These are phyloP conservation scores for Arnoldichthys spilopterus DNA, from an alignment of 2,797 vertebrate genomes.

Conservation along the genomic window DNA sequence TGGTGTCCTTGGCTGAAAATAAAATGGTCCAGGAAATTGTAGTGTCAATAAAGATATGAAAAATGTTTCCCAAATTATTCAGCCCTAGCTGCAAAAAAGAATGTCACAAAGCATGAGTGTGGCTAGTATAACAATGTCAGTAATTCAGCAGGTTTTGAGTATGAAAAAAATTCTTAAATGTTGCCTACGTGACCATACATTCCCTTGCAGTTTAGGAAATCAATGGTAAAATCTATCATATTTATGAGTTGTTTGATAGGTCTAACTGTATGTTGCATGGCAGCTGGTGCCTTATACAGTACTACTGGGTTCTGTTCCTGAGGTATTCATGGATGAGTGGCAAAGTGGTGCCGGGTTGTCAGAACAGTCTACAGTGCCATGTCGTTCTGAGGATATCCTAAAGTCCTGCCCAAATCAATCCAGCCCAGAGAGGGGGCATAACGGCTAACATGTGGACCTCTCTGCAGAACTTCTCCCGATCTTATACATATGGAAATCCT, in stretches of 20 bases:
- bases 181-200: too few relatives aligned
- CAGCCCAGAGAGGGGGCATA: conserved; percentile 36
- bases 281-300: background rate
- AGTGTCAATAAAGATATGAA: too few relatives aligned
- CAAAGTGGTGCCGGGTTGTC: conserved; percentile 3
- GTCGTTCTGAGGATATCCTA: background rate
- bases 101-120: background rate
- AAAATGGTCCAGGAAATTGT: too few relatives aligned
- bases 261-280: background rate
- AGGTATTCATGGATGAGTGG: background rate
- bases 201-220: background rate
- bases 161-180: too few relatives aligned
- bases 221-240: background rate
- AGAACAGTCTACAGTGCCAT: background rate
- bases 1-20: too few relatives aligned
- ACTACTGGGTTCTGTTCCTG: background rate
- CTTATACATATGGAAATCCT: conserved; percentile 50
- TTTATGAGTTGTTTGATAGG: background rate
- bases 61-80: too few relatives aligned
- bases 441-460: conserved; percentile 42
- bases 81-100: background rate
- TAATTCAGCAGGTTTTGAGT: background rate
- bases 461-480: conserved; percentile 1
- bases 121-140: background rate
- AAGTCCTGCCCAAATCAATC: conserved; percentile 8